phyloP scores from a whole-genome alignment of 2,797 vertebrate genomes.

The Bradypodion ventrale region DNA sequence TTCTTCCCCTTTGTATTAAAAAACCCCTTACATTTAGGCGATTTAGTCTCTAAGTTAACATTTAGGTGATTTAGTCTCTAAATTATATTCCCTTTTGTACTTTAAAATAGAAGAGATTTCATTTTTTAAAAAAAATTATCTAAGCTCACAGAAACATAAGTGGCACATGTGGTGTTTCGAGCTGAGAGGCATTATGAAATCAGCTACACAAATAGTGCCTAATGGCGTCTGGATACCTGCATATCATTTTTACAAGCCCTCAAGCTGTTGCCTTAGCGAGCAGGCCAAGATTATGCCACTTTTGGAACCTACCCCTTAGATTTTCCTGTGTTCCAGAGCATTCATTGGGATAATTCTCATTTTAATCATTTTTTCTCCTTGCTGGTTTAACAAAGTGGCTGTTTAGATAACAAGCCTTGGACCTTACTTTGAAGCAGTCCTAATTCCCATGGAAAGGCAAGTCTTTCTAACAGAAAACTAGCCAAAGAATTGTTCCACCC shows the following conservation, averaged over 20 bases:
- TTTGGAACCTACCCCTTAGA: conserved; percentile 19
- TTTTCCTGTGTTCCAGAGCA: conserved; percentile 1
- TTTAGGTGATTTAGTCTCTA: too few relatives aligned
- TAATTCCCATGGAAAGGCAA: background rate
- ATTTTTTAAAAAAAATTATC: background rate
- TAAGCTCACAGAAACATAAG: conserved; percentile 3
- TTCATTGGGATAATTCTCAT: conserved; percentile 26
- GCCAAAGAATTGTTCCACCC: conserved; percentile 8
- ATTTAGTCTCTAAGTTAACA: too few relatives aligned
- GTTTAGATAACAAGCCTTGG: rapidly evolving
- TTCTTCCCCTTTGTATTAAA: background rate
- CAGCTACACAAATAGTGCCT: conserved; percentile 33
- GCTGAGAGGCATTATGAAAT: conserved; percentile 28
- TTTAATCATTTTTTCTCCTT: conserved; percentile 11
- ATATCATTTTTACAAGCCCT: conserved; percentile 32
- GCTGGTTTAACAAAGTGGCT: background rate
- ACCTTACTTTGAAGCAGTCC: background rate
- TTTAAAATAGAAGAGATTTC: background rate
- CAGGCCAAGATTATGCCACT: conserved; percentile 31
- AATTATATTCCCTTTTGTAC: too few relatives aligned
- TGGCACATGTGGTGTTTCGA: conserved; percentile 21
- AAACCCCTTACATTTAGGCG: background rate
- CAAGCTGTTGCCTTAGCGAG: conserved; percentile 28
- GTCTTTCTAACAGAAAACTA: conserved; percentile 27
- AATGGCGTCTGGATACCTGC: conserved; percentile 37